These are phyloP conservation scores for Trichogramma pretiosum DNA, from an alignment of 1,140 invertebrate genomes.

Conservation along the genomic window DNA sequence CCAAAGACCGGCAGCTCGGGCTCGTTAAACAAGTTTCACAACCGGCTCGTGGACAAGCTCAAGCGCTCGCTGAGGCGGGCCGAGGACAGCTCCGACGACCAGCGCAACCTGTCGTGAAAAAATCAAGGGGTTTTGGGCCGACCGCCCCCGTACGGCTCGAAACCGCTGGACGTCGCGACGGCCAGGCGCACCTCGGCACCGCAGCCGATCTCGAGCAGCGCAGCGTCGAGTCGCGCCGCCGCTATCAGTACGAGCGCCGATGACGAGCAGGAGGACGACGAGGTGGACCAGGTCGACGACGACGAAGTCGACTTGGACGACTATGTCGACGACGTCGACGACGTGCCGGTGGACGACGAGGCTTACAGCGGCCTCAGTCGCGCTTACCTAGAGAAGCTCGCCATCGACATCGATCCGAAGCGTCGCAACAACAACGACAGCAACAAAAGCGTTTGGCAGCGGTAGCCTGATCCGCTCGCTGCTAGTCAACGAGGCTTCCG, in stretches of 20 bases:
- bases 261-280: conserved; percentile 3
- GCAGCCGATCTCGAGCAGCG: conserved; percentile 5
- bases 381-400: not conserved
- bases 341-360: no score
- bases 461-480: no score
- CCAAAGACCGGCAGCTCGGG: conserved; percentile 49
- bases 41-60: conserved; percentile 72
- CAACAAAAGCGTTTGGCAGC: no score
- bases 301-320: no score
- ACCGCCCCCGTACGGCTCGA: conserved; percentile 36
- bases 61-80: conserved; percentile 62
- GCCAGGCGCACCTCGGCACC: conserved; percentile 36
- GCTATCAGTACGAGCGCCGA: not conserved
- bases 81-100: conserved; percentile 52
- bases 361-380: not conserved
- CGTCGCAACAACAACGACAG: not conserved
- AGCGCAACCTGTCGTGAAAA: conserved; percentile 44
- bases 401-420: not conserved
- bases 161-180: conserved; percentile 38
- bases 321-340: no score
- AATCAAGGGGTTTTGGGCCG: conserved; percentile 39
- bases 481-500: not conserved
- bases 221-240: not conserved
- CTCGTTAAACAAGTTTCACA: conserved; percentile 76
- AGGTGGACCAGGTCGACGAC: no score